phyloP scores from a whole-genome alignment of 1,140 invertebrate species.

The Procambarus virginalis region DNA sequence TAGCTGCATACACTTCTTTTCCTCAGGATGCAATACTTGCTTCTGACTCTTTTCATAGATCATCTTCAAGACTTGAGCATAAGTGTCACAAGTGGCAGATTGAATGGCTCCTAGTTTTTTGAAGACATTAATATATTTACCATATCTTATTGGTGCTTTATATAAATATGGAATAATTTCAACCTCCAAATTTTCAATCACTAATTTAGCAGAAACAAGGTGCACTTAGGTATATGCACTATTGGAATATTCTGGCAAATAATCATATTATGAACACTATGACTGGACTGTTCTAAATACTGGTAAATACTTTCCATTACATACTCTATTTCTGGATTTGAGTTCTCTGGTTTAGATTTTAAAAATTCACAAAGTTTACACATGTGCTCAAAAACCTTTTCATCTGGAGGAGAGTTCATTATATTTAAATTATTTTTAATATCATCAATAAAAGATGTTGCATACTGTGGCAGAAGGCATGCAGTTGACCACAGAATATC shows the following conservation, averaged over 20 bases:
- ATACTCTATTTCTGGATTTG: neutral
- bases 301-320: conserved; percentile 48
- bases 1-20: neutral
- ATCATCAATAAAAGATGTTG: neutral
- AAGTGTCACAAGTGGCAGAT: neutral
- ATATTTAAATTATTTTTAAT: neutral
- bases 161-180: conserved; percentile 26
- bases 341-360: neutral
- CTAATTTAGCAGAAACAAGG: conserved; percentile 5
- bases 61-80: conserved; percentile 25
- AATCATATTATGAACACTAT: neutral
- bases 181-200: conserved; percentile 8
- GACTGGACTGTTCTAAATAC: neutral
- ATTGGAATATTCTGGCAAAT: neutral
- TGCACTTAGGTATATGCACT: neutral
- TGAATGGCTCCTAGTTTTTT: neutral
- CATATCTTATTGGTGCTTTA: conserved; percentile 17
- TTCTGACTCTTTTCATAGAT: neutral
- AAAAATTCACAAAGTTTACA: neutral
- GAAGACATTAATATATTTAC: conserved; percentile 14
- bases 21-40: neutral
- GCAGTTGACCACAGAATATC: conserved; percentile 27
- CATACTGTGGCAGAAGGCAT: conserved; percentile 22
- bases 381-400: conserved; percentile 19
- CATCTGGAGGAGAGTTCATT: neutral